phyloP scores from a whole-genome alignment of 2,888 invertebrate genomes.

The Hydrotaea cyrtoneurina region DNA sequence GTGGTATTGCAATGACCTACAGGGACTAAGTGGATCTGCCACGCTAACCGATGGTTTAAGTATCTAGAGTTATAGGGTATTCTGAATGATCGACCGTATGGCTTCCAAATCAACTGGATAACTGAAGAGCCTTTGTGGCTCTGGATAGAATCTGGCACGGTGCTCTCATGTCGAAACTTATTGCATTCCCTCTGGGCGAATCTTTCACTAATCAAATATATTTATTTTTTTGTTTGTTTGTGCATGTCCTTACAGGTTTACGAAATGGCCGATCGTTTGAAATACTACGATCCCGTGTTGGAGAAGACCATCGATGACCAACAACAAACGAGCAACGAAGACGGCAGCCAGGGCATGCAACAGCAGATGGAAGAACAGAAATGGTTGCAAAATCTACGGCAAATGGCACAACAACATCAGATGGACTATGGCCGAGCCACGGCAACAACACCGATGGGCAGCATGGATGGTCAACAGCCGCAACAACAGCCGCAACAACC shows the following conservation, averaged over 20 bases:
- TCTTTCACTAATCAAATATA: too few relatives aligned
- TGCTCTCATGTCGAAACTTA: too few relatives aligned
- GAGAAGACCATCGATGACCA: constrained; percentile 78
- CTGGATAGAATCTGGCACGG: too few relatives aligned
- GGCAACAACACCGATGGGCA: not conserved
- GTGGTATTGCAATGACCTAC: too few relatives aligned
- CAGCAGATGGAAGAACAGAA: constrained; percentile 77
- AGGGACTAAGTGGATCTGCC: too few relatives aligned
- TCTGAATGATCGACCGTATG: too few relatives aligned
- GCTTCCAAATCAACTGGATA: too few relatives aligned
- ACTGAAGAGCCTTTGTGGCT: too few relatives aligned
- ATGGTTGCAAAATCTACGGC: constrained; percentile 79
- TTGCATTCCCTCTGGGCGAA: too few relatives aligned
- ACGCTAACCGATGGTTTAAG: too few relatives aligned
- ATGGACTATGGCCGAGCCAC: constrained; percentile 44
- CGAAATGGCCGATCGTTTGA: constrained; percentile 84
- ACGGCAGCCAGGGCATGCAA: constrained; percentile 69
- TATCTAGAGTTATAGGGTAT: too few relatives aligned
- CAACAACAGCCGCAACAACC: not conserved
- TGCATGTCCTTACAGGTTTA: constrained; percentile 78
- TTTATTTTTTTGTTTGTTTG: too few relatives aligned
- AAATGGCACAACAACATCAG: constrained; percentile 71
- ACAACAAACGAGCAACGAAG: constrained; percentile 74
- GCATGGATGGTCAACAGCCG: constrained; percentile 18
- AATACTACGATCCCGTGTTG: constrained; percentile 85